Evolutionary conservation across 2,888 invertebrate species (phyloP), one percentile per base, ranked within the genome.

Genomic region (Pharmacophagus antenor): DNA sequence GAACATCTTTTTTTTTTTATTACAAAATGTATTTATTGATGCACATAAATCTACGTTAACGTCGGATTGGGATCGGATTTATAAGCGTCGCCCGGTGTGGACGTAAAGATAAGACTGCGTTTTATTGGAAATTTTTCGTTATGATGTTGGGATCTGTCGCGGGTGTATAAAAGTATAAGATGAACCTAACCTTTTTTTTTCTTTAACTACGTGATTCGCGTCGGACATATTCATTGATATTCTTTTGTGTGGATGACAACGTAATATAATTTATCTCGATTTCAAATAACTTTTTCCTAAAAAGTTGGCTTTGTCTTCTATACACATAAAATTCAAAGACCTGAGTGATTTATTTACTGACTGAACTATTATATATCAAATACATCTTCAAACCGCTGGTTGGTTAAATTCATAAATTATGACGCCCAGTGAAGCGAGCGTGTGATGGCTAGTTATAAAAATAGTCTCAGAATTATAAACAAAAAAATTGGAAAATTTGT

Each of bases 111-210:
- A 25, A 18, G 51, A 25, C 27, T 50, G 44, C 31, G 50, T 50
- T 56, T 55, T 60, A 60, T 60, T 55, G 50, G 50, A 60, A 55
- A 51, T 46, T 50, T 55, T 50, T 50, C 37, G 25, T 60, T 51
- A 50, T 50, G 58, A 50, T 50, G 23, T 27, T 22, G 15, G 27
- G 21, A 46, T 27, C 31, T 18, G 52, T 22, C 12, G 20, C 25
- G 37, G 18, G 37, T 18, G 25, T 46, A 58, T 51, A 51, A 51
- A 56, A 51, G 37, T 51, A 50, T 21, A 21, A 27, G 51, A 7
- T 27, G 56, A 20, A 27, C 25, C 18, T 42, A n/a, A 7, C n/a
- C n/a, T 42, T 52, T 37, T 27, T 23, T 37, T 37, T n/a, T 37
- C 37, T 37, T n/a, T 37, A 15, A 37, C 37, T 37, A n/a, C n/a